A percentile compares a stretch with the other conserved stretches of the same genome.
Evolutionary conservation across 1,140 invertebrate species (phyloP).

Genomic region (Hyles euphorbiae): DNA sequence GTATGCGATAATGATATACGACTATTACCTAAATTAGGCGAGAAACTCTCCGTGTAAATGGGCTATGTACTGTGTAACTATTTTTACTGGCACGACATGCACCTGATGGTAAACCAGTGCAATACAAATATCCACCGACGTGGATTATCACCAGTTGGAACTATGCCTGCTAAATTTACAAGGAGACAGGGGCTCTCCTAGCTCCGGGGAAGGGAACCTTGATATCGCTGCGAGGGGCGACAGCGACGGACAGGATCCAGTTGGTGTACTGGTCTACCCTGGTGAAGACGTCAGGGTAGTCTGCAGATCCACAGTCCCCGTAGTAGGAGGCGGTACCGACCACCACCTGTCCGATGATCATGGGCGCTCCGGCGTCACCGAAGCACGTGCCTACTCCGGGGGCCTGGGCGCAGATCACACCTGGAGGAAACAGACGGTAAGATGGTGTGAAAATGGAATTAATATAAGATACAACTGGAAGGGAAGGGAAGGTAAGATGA

Average conservation of each 20-base stretch:
- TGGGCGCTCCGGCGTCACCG: constrained; percentile 49
- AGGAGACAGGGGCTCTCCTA: background rate
- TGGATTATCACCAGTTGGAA: too few relatives aligned
- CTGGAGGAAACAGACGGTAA: constrained; percentile 23
- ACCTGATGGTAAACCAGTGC: too few relatives aligned
- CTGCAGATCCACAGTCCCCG: constrained; percentile 27
- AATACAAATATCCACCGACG: too few relatives aligned
- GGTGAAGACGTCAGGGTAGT: constrained; percentile 45
- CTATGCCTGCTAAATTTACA: background rate
- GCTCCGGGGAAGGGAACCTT: background rate
- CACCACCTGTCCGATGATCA: constrained; percentile 33
- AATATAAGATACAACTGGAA: too few relatives aligned
- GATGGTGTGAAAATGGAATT: too few relatives aligned
- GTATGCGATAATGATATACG: too few relatives aligned
- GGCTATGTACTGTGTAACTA: too few relatives aligned
- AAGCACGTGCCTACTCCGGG: constrained; percentile 31
- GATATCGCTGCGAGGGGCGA: background rate
- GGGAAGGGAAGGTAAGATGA: too few relatives aligned
- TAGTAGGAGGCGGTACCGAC: constrained; percentile 40
- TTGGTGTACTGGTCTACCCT: constrained; percentile 40
- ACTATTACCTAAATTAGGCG: too few relatives aligned
- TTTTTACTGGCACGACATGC: too few relatives aligned
- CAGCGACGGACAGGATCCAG: constrained; percentile 38
- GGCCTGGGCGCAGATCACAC: constrained; percentile 36
- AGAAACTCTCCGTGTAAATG: too few relatives aligned